Evolutionary conservation across 2,113 vertebrate species (phyloP).

Genomic region (Pygathrix nemaeus): DNA sequence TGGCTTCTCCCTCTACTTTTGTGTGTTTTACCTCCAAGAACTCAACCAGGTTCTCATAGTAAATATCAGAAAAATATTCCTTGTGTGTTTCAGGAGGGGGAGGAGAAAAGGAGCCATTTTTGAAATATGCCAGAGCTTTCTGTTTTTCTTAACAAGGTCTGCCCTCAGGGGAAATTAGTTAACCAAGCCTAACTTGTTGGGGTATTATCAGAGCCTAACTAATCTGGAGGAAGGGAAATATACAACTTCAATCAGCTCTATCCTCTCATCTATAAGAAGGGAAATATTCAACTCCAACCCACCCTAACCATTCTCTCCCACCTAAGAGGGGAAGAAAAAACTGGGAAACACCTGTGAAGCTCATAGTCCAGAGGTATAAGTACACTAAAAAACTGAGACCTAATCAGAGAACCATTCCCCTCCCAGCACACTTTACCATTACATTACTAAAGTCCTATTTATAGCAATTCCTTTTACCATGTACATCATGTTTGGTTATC

Average conservation of each 20-base stretch:
- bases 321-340: background rate
- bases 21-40: background rate
- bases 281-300: background rate
- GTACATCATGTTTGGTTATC: background rate
- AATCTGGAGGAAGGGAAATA: background rate
- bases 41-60: background rate
- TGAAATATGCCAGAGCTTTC: background rate
- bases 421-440: background rate
- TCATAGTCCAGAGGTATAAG: background rate
- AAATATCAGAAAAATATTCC: background rate
- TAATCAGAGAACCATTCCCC: background rate
- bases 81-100: background rate
- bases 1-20: background rate
- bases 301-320: background rate
- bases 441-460: background rate
- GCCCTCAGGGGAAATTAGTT: background rate
- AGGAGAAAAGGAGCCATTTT: background rate
- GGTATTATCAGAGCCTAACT: background rate
- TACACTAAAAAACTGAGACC: background rate
- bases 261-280: background rate
- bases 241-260: background rate
- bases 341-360: background rate
- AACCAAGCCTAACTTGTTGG: too few species aligned
- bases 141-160: background rate
- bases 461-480: background rate